A percentile compares a stretch with the other conserved stretches of the same genome.
These are phyloP conservation scores for Scyliorhinus canicula DNA, from an alignment of 2,797 vertebrate genomes.

Conservation along the genomic window DNA sequence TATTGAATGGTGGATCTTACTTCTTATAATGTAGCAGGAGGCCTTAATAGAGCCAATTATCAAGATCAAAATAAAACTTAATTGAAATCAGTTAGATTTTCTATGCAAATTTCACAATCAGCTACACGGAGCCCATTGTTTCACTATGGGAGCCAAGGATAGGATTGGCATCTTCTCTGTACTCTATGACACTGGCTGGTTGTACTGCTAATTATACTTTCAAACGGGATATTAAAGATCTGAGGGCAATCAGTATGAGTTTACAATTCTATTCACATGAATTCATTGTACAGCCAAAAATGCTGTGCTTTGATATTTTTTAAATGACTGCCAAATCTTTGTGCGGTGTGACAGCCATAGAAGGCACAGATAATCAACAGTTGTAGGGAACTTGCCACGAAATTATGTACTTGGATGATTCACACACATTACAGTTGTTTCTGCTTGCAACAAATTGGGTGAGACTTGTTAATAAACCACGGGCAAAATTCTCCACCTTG, in stretches of 20 bases:
- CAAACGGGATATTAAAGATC: background rate
- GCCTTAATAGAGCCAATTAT: background rate
- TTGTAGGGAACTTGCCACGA: background rate
- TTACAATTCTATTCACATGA: background rate
- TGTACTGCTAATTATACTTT: background rate
- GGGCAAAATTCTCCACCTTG: too few species aligned
- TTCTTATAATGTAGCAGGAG: background rate
- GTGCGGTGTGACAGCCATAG: background rate
- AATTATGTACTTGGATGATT: background rate
- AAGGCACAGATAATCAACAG: background rate
- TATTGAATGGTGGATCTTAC: background rate
- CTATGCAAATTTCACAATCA: background rate
- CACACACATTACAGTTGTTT: background rate
- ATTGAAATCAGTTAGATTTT: background rate
- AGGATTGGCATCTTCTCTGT: background rate
- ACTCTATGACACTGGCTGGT: background rate
- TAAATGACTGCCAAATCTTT: background rate
- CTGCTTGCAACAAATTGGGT: background rate
- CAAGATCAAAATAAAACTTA: background rate
- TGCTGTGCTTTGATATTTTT: background rate
- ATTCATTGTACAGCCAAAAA: background rate
- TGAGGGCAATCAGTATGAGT: background rate
- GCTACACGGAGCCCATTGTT: background rate
- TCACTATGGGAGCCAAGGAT: background rate
- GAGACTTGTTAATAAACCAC: background rate